Base-by-base conservation (phyloP, 2,113 vertebrate genomes). In the Xenus cinereus region DNA sequence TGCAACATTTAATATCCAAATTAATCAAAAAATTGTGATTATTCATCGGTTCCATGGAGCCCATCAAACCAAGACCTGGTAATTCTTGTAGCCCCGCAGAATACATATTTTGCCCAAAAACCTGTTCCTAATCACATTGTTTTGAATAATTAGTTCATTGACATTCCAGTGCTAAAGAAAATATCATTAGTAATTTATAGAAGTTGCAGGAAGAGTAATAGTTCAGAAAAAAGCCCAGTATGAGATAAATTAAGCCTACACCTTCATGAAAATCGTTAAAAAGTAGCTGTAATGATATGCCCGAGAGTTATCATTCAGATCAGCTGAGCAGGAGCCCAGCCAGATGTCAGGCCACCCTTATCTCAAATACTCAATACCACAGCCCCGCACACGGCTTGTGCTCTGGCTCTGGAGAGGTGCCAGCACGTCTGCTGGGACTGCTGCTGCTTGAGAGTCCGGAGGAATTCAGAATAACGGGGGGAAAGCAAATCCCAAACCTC, bases 141-240 rank as follows among this genome's bases (percentile, higher is more conserved):
- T 97, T 93, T 94, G 92, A 97, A 93, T 92, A 93, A 97, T 91
- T 79, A 90, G 64, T 91, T 95, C 90, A 86, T 64, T 94, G 89
- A 81, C 89, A 97, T 95, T 90, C 93, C 71, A 46, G 13, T 21
- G 82, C 84, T 90, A 51, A 96, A 95, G 83, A 76, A 97, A 97
- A 86, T 32, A 84, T 4, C 91, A 86, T 92, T 62, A 96, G 85
- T 77, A 94, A 97, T 95, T 96, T 91, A 91, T 3, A 92, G 77
- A 87, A 91, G 91, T 10, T 33, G 30, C 64, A 79, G 18, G 50
- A 84, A 66, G 63, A 89, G 32, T 12, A 57, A 41, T 24, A 71
- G 87, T 74, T 80, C 79, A 95, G 81, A 92, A 79, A 92, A 79
- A 94, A 95, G 28, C 24, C 57, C 43, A 68, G 32, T 32, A 54